Base-by-base conservation (phyloP, 2,888 invertebrate genomes). In the Tenthredo distinguenda region DNA sequence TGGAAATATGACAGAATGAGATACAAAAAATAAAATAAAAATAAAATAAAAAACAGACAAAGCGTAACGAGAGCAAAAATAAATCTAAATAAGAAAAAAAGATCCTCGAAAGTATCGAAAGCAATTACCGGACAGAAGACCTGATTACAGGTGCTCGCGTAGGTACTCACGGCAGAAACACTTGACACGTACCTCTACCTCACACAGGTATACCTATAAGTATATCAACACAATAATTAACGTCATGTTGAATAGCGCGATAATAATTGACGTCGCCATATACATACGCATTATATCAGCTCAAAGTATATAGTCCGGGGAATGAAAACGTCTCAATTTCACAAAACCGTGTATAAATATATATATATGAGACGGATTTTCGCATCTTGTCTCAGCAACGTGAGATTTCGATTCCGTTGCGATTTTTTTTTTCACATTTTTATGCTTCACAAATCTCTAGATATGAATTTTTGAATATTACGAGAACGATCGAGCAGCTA, bases 21-120 rank as follows among this genome's bases (percentile, higher is more conserved):
- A 26, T 26, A 26, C 26, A 62, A 62, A 21, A 62, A 26, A 62
- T 3, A 10, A 62, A 26, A 34, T 26, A 68, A 15, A 4, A 34
- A 1, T 4, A 34, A 68, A 34, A 68, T 18, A 34, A 34, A 0
- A 18, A 68, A 68, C 0, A 4, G 15, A 65, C 15, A 0, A 65
- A 21, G 1, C 26, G 26, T 2, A 26, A 21, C 3, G 62, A 26
- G 62, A 62, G 26, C 55, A 26, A 62, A 26, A 62, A 62, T 62
- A 10, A 26, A 62, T 21, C 21, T 62, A 62, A 26, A 62, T 21
- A 10, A 68, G 68, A 68, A 68, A 68, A 68, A 68, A 68, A 68
- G 18, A 18, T 10, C 68, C 34, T 68, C 34, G 68, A 68, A 68
- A 68, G 68, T 68, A 68, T 68, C 68, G 68, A 34, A 68, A 68